Percentiles rank a stretch among this genome's conserved stretches.
Evolutionary conservation across 37 sponge, comb jelly and placozoan genomes (phyloP).

Genomic region (Aplysina aerophoba): DNA sequence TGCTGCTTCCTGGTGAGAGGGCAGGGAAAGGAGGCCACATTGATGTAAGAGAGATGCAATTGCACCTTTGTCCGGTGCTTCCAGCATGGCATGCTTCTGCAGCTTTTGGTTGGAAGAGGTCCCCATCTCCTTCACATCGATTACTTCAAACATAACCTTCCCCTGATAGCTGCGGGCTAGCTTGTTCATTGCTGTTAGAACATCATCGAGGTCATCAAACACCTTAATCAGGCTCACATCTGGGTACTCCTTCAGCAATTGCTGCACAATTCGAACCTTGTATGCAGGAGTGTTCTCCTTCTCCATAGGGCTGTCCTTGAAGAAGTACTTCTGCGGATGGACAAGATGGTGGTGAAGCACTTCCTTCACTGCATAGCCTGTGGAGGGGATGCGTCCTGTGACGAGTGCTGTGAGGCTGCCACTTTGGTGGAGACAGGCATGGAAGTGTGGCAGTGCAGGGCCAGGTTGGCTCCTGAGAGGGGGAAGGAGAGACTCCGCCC

Average conservation of each 20-base stretch:
- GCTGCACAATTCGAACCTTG: constrained; percentile 55
- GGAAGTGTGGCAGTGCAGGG: constrained; percentile 74
- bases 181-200: constrained; percentile 55
- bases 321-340: constrained; percentile 53
- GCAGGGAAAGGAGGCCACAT: constrained; percentile 51
- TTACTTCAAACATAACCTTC: constrained; percentile 61
- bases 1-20: constrained; percentile 52
- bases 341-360: constrained; percentile 54
- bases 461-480: constrained; percentile 73
- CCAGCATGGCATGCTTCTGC: constrained; percentile 32
- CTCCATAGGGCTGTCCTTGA: constrained; percentile 51
- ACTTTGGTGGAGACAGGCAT: constrained; percentile 40
- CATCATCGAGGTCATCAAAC: constrained; percentile 81
- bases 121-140: constrained; percentile 57
- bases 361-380: constrained; percentile 37
- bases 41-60: constrained; percentile 34
- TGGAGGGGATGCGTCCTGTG: constrained; percentile 64
- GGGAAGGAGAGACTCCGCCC: constrained; percentile 78
- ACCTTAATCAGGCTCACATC: constrained; percentile 55
- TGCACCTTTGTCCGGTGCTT: neutral
- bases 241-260: constrained; percentile 57
- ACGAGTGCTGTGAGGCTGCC: constrained; percentile 72
- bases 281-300: constrained; percentile 43
- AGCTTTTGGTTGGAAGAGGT: neutral
- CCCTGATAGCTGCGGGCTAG: constrained; percentile 28